Conservation (phyloP, 1,140 invertebrate species). For the Piezodorus guildinii region DNA sequence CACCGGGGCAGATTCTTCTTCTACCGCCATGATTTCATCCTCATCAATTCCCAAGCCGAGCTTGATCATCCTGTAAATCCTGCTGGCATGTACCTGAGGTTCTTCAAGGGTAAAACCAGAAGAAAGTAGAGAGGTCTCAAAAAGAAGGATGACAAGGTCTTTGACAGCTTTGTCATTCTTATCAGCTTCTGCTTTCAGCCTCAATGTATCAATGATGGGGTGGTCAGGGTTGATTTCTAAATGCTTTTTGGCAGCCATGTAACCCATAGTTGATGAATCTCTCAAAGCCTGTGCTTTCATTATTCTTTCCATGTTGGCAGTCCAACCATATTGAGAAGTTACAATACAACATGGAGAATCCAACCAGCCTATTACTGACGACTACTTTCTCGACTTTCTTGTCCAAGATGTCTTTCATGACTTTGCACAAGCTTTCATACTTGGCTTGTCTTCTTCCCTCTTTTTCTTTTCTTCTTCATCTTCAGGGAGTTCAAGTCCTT, state of each 20-base stretch:
- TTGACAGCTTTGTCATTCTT: conserved; percentile 97
- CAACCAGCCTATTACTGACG: conserved; percentile 85
- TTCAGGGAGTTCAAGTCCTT: conserved; percentile 91
- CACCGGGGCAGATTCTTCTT: conserved; percentile 51
- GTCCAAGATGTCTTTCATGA: conserved; percentile 96
- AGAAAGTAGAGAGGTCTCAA: conserved; percentile 80
- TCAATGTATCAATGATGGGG: conserved; percentile 79
- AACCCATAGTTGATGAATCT: conserved; percentile 94
- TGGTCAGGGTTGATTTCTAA: conserved; percentile 98
- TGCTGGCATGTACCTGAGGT: conserved; percentile 67
- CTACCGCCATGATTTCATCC: conserved; percentile 58
- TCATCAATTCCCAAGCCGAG: conserved; percentile 92
- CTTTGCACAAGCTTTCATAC: conserved; percentile 89
- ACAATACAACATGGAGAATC: conserved; percentile 98
- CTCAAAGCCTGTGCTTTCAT: conserved; percentile 96
- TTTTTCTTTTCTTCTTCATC: conserved; percentile 96
- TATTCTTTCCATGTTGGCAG: conserved; percentile 98
- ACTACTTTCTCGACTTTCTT: conserved; percentile 96
- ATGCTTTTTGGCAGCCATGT: conserved; percentile 97
- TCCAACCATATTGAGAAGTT: conserved; percentile 98
- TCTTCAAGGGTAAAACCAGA: conserved; percentile 88
- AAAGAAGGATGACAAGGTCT: conserved; percentile 84
- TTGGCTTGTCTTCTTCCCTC: conserved; percentile 87
- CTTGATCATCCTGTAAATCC: conserved; percentile 91
- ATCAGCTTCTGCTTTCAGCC: conserved; percentile 83